Base-by-base conservation (phyloP, 2,888 invertebrate genomes). In the Panzeria rudis region DNA sequence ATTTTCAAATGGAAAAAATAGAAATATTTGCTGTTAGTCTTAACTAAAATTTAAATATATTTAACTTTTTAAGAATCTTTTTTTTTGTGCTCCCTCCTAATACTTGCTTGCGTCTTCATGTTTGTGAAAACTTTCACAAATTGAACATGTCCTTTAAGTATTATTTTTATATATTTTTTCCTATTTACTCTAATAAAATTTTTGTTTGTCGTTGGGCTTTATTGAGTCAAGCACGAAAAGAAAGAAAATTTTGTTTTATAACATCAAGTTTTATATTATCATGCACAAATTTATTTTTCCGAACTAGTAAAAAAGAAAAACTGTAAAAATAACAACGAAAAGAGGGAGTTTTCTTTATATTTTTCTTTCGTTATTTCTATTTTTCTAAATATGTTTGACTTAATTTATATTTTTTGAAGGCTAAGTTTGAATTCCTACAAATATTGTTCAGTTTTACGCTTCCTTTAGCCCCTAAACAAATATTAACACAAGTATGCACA, bases 141-240 rank as follows among this genome's bases (percentile, higher is more conserved):
- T 64, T 72, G 44, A 72, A 64, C 71, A 66, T 80, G 66, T 80
- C 73, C 72, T 80, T 56, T 80, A 66, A 73, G 47, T 72, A 66
- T 56, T 44, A 47, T 66, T 66, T 76, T 35, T 38, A 62, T 62
- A 20, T 62, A 64, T 23, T 64, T 56, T 56, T 23, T 35, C 23
- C 41, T 32, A 32, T 76, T 54, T 64, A 41, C 29, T 54, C 17
- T 64, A 69, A 69, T 61, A 50, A 50, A 69, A 78, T 13, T 44
- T 44, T 72, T 66, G 35, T 62, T 69, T 72, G 80, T 66, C 29
- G 38, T 73, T 15, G 52, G 47, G 25, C 47, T 73, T 44, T 64
- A 25, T 64, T 64, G 17, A 23, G 20, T 47, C 25, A 41, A 62
- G 38, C 38, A 69, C 38, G 35, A 44, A 20, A 23, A 4, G 38